These are phyloP conservation scores for Brachionus koreanus DNA, from an alignment of 1,140 invertebrate genomes.

Conservation along the genomic window DNA sequence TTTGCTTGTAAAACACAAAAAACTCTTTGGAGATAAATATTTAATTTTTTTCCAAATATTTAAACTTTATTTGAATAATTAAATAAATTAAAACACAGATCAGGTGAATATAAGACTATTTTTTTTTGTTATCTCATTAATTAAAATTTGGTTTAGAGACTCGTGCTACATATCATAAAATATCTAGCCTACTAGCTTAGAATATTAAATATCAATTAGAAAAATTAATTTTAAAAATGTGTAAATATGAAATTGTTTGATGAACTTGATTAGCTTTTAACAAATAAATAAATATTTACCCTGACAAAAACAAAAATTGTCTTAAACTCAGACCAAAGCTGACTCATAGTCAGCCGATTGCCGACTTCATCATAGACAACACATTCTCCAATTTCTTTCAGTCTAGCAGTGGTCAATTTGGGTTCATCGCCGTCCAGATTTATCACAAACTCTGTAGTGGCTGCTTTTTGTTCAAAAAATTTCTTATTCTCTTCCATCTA, in stretches of 20 bases:
- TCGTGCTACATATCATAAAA: not conserved
- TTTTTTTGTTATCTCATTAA: not conserved
- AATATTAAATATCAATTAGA: not conserved
- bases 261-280: too few species aligned
- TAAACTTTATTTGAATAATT: not conserved
- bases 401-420: not conserved
- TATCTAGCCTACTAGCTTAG: not conserved
- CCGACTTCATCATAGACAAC: conserved; percentile 38
- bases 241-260: too few species aligned
- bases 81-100: not conserved
- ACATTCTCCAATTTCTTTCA: not conserved
- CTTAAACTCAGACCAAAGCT: conserved; percentile 35
- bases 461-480: conserved; percentile 31
- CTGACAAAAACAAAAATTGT: conserved; percentile 38
- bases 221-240: too few species aligned
- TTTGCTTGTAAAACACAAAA: conserved; percentile 37
- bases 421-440: conserved; percentile 2
- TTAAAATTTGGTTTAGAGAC: not conserved
- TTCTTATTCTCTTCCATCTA: conserved; percentile 32
- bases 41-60: not conserved
- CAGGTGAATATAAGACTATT: not conserved
- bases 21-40: conserved; percentile 25
- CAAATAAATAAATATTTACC: too few species aligned
- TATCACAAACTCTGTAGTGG: not conserved
- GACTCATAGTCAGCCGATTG: not conserved